Conservation (phyloP, 2,888 invertebrate genomes). For the Cyrtodaria siliqua region DNA sequence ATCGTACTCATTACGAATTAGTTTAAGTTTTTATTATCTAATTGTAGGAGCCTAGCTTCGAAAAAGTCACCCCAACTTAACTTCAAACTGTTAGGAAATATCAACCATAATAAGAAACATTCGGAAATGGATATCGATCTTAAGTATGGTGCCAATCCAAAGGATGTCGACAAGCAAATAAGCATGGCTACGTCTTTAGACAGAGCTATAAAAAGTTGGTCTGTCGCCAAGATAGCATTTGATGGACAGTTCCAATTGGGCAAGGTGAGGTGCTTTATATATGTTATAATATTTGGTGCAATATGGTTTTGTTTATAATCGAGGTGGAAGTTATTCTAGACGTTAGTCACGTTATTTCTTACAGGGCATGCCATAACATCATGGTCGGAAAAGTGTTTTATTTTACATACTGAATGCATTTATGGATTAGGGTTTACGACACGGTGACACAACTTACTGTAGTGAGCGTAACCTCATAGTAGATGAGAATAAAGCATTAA, state of each 20-base stretch:
- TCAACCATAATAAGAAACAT: slow-evolving; percentile 63
- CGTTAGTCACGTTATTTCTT: no score
- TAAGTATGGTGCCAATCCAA: slow-evolving; percentile 63
- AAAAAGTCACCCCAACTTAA: slow-evolving; percentile 53
- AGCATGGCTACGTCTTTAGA: slow-evolving; percentile 45
- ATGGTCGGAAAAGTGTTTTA: no score
- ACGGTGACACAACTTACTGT: no score
- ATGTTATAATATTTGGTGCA: no score
- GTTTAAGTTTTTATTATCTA: not conserved
- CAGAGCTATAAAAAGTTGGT: slow-evolving; percentile 42
- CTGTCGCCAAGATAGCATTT: slow-evolving; percentile 20
- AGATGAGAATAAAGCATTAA: no score
- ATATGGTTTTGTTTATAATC: no score
- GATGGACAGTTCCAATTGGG: slow-evolving; percentile 43
- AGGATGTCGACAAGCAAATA: slow-evolving; percentile 61
- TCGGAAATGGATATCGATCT: slow-evolving; percentile 60
- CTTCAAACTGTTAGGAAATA: slow-evolving; percentile 49
- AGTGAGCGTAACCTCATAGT: no score
- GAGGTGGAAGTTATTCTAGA: no score
- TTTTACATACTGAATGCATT: no score
- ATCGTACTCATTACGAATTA: no score
- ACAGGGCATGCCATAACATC: no score
- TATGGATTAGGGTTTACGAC: no score
- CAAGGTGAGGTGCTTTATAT: slow-evolving; percentile 28
- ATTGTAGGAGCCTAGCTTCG: slow-evolving; percentile 58